Evolutionary conservation across 92 coral and sea anemone genomes (phyloP).

Genomic region (Epizoanthus fatuus): DNA sequence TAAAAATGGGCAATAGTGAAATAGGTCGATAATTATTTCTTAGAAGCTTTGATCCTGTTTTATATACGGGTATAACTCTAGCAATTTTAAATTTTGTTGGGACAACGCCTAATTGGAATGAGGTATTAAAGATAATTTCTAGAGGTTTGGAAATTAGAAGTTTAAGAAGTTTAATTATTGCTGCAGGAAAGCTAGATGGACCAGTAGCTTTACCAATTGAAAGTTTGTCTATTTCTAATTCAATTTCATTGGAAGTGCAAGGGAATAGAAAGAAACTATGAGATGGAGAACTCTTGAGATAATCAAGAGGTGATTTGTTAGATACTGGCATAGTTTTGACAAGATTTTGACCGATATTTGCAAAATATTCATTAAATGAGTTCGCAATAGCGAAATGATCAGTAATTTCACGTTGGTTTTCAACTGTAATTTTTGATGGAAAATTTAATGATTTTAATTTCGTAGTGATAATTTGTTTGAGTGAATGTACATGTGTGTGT

Average conservation of each 20-base stretch:
- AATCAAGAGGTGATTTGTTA: background rate
- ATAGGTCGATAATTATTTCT: slow-evolving; percentile 42
- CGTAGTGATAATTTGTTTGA: slow-evolving; percentile 30
- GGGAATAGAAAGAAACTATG: too few relatives aligned
- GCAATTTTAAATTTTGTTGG: slow-evolving; percentile 27
- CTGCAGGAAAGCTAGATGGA: slow-evolving; percentile 23
- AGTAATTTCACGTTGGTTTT: background rate
- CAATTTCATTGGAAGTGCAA: too few relatives aligned
- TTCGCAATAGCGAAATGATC: slow-evolving; percentile 36
- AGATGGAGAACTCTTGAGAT: background rate
- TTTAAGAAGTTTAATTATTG: slow-evolving; percentile 26
- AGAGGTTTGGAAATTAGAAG: slow-evolving; percentile 29
- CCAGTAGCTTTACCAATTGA: too few relatives aligned
- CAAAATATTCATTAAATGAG: slow-evolving; percentile 30
- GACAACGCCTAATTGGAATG: slow-evolving; percentile 2
- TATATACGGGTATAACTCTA: slow-evolving; percentile 32
- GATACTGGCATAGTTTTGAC: slow-evolving; percentile 3
- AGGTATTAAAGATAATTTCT: slow-evolving; percentile 39
- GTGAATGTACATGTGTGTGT: too few relatives aligned
- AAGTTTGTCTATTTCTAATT: too few relatives aligned
- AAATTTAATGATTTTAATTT: slow-evolving; percentile 2
- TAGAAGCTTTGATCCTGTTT: slow-evolving; percentile 45
- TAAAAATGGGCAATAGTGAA: slow-evolving; percentile 21
- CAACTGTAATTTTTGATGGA: slow-evolving; percentile 32
- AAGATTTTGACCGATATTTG: slow-evolving; percentile 37